Conservation (phyloP, 2,797 vertebrate genomes). For the Aplochiton taeniatus region DNA sequence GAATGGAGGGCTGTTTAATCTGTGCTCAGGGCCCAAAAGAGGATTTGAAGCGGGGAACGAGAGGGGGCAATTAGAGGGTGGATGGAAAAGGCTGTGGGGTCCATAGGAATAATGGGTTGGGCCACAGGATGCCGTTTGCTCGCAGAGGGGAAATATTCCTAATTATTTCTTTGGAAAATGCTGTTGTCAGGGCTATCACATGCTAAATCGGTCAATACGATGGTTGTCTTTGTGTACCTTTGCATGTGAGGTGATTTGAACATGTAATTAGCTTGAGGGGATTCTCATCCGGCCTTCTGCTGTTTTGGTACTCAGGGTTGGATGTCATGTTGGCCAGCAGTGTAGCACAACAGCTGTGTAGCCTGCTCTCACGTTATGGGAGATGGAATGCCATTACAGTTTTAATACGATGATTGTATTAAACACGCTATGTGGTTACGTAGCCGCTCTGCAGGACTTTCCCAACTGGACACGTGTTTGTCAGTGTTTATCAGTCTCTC, state of each 20-base stretch:
- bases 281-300: conserved; percentile 18
- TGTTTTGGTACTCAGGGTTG: conserved; percentile 25
- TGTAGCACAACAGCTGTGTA: conserved; percentile 53
- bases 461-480: conserved; percentile 13
- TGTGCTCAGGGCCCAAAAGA: conserved; percentile 35
- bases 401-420: conserved; percentile 62
- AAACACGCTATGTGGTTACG: conserved; percentile 38
- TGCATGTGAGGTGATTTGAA: conserved; percentile 36
- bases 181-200: conserved; percentile 2
- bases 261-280: conserved; percentile 24
- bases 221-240: conserved; percentile 13
- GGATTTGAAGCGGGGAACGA: conserved; percentile 43
- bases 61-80: conserved; percentile 31
- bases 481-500: conserved; percentile 43
- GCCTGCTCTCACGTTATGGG: conserved; percentile 30
- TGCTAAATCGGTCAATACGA: conserved; percentile 12
- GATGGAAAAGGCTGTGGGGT: conserved; percentile 15
- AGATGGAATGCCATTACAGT: conserved; percentile 52
- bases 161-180: conserved; percentile 11
- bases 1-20: conserved; percentile 58
- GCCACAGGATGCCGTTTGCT: conserved; percentile 24
- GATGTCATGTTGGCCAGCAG: conserved; percentile 21
- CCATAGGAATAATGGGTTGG: neutral
- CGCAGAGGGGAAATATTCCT: conserved; percentile 15
- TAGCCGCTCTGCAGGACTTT: conserved; percentile 44